Conservation (phyloP, 1,140 invertebrate genomes). For the Atopsyche davidsoni region DNA sequence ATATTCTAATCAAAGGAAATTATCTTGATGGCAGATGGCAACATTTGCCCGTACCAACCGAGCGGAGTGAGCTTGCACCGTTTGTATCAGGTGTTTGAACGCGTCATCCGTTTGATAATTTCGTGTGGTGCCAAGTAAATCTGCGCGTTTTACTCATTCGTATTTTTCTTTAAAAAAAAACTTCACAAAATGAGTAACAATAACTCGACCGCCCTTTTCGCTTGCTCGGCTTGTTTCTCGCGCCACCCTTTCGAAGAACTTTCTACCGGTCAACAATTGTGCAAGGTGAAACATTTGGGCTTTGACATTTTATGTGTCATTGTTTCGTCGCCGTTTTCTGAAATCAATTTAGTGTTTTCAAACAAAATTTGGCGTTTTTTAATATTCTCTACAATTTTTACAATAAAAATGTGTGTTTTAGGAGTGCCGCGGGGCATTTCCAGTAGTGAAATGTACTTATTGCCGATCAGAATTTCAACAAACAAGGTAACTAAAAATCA, state of each 20-base stretch:
- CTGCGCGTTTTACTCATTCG: not conserved
- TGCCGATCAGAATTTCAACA: conserved; percentile 97
- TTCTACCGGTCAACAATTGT: conserved; percentile 89
- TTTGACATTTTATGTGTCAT: conserved; percentile 20
- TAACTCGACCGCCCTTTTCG: conserved; percentile 61
- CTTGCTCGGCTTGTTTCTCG: conserved; percentile 91
- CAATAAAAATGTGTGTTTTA: conserved; percentile 37
- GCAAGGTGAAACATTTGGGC: conserved; percentile 74
- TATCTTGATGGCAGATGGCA: too few species aligned
- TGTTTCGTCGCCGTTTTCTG: not conserved
- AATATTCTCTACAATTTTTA: conserved; percentile 8
- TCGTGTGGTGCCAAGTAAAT: not conserved
- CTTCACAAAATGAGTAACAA: conserved; percentile 16
- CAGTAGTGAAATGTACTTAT: conserved; percentile 94
- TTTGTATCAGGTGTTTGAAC: conserved; percentile 1
- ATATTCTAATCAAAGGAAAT: too few species aligned
- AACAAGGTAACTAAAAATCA: conserved; percentile 67
- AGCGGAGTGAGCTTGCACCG: too few species aligned
- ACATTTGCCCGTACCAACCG: too few species aligned
- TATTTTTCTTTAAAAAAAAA: not conserved
- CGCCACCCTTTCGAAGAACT: conserved; percentile 93
- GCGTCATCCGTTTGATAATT: not conserved
- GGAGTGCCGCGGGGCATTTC: conserved; percentile 92
- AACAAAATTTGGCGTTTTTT: conserved; percentile 19
- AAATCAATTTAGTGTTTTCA: conserved; percentile 13